Percentiles rank a stretch among this genome's conserved stretches.
These are phyloP conservation scores for Hormaphis cornu DNA, from an alignment of 1,140 invertebrate genomes.

Conservation along the genomic window DNA sequence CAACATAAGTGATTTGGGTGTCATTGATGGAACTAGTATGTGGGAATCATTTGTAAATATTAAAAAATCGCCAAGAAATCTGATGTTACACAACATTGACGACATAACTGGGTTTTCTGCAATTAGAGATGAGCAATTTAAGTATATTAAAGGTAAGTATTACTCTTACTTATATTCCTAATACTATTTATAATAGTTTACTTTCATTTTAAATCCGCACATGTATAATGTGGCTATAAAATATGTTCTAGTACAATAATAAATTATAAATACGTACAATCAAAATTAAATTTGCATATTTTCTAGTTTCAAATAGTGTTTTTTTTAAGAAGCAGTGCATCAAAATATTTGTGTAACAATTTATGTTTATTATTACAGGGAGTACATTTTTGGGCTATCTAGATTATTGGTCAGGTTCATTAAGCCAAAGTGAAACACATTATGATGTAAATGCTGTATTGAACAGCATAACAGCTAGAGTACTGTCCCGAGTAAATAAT, in stretches of 20 bases:
- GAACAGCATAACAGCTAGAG: neutral
- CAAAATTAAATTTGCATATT: no score
- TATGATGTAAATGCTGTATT: neutral
- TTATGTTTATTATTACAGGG: neutral
- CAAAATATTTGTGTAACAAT: neutral
- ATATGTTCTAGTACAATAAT: no score
- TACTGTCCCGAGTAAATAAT: neutral
- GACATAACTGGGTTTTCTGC: slow-evolving; percentile 44
- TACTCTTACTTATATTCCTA: neutral
- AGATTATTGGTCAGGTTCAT: slow-evolving; percentile 1
- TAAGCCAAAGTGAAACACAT: neutral
- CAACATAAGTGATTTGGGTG: slow-evolving; percentile 37
- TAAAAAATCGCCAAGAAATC: slow-evolving; percentile 47
- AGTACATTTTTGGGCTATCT: slow-evolving; percentile 10
- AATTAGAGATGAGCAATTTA: neutral
- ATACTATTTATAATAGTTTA: no score
- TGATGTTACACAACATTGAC: slow-evolving; percentile 68
- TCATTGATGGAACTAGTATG: slow-evolving; percentile 60
- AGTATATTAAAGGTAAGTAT: slow-evolving; percentile 14
- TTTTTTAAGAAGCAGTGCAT: neutral
- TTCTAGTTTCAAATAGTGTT: no score
- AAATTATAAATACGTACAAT: no score
- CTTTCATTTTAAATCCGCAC: no score
- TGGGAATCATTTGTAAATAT: slow-evolving; percentile 54
- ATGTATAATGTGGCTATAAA: no score